Evolutionary conservation across 2,797 vertebrate genomes (phyloP).

Genomic region (Sandelia bainsii): DNA sequence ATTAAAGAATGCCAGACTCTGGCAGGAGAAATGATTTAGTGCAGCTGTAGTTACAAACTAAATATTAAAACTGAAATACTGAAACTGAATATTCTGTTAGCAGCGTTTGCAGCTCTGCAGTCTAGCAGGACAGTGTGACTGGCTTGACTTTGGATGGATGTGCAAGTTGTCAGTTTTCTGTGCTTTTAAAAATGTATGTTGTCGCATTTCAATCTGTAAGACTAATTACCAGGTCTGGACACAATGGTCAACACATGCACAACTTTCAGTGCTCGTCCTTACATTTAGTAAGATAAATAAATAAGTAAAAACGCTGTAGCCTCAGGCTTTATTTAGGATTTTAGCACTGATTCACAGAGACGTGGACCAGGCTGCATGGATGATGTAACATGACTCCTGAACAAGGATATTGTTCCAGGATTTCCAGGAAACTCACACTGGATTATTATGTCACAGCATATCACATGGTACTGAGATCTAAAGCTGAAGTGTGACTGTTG

Average conservation of each 20-base stretch:
- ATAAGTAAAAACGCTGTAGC: neutral
- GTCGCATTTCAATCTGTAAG: too few relatives aligned
- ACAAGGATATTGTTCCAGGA: constrained; percentile 11
- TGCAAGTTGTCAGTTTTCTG: neutral
- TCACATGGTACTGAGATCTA: constrained; percentile 32
- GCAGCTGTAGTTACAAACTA: constrained; percentile 41
- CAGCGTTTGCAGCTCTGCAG: constrained; percentile 1
- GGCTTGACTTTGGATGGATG: constrained; percentile 31
- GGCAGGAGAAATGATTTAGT: constrained; percentile 38
- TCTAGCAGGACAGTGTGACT: constrained; percentile 21
- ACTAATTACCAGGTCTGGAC: neutral
- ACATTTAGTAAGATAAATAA: neutral
- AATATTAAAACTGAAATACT: constrained; percentile 23
- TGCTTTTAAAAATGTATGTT: too few relatives aligned
- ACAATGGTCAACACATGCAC: neutral
- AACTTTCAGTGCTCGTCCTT: too few relatives aligned
- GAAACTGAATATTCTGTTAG: constrained; percentile 22
- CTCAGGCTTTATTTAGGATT: constrained; percentile 7
- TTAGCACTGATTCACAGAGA: neutral
- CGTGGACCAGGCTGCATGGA: neutral
- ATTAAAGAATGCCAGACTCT: constrained; percentile 56
- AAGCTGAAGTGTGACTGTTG: constrained; percentile 33
- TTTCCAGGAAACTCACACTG: constrained; percentile 15
- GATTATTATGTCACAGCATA: neutral
- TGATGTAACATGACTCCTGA: neutral